These are phyloP conservation scores for Pseudochirops cupreus DNA, from an alignment of 2,797 vertebrate species.

Conservation along the genomic window DNA sequence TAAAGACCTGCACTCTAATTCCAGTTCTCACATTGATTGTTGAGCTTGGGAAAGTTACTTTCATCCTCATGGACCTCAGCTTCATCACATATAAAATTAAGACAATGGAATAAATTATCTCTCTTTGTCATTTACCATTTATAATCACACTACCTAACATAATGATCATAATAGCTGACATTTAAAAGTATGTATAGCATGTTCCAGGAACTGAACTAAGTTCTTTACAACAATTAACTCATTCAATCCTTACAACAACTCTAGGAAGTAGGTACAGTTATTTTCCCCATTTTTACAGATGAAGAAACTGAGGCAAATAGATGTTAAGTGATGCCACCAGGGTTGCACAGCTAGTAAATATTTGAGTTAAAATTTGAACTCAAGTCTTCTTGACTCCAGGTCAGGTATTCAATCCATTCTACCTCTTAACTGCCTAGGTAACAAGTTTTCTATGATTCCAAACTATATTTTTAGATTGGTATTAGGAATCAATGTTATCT, in stretches of 20 bases:
- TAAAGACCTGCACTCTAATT: not conserved
- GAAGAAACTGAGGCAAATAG: not conserved
- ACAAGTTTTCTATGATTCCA: not conserved
- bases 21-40: not conserved
- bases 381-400: not conserved
- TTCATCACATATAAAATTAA: not conserved
- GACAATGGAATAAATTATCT: not conserved
- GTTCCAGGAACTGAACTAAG: not conserved
- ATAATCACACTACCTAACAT: not conserved
- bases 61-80: not conserved
- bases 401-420: not conserved
- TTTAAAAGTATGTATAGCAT: not conserved
- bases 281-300: not conserved
- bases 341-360: not conserved
- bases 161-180: not conserved
- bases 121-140: not conserved
- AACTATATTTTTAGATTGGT: not conserved
- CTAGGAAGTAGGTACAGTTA: not conserved
- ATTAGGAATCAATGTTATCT: constrained; percentile 24
- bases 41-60: not conserved
- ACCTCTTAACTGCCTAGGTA: not conserved
- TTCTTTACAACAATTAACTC: not conserved
- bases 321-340: not conserved
- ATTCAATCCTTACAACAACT: not conserved
- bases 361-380: not conserved